Conservation (phyloP, 2,113 vertebrate species). For the Oxyura jamaicensis region DNA sequence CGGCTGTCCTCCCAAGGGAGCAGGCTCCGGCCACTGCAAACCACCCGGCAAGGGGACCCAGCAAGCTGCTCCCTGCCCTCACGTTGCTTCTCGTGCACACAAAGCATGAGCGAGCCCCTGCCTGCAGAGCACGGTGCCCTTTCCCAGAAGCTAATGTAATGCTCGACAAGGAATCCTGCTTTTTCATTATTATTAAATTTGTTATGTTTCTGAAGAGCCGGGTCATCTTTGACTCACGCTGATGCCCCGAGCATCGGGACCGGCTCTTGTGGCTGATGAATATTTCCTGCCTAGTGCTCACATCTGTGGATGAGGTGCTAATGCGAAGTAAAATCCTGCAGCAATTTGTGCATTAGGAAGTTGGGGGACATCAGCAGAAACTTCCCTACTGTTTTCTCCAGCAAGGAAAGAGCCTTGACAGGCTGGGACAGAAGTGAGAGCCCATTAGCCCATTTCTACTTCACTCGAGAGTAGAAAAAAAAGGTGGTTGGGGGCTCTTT, state of each 20-base stretch:
- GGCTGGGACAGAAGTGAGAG: neutral
- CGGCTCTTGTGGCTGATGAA: neutral
- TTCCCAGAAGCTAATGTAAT: neutral
- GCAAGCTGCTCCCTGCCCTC: neutral
- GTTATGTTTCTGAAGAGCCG: neutral
- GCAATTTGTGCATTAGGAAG: conserved; percentile 1
- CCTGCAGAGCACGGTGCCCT: neutral
- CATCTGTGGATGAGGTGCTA: neutral
- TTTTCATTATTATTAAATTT: neutral
- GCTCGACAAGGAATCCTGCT: neutral
- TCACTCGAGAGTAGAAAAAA: neutral
- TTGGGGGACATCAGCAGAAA: neutral
- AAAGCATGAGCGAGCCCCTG: neutral
- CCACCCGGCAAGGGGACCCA: neutral
- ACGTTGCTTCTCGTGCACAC: neutral
- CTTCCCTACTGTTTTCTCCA: neutral
- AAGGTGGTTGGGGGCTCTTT: neutral
- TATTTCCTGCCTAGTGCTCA: neutral
- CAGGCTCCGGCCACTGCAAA: neutral
- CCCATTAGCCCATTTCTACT: neutral
- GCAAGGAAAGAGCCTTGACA: neutral
- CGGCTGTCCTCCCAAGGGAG: neutral
- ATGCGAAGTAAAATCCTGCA: neutral
- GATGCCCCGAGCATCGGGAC: neutral
- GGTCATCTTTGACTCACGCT: neutral